A percentile compares a stretch with the other conserved stretches of the same genome.
Conservation (phyloP, 2,797 vertebrate species). For the Poeciliopsis paucimaculata region DNA sequence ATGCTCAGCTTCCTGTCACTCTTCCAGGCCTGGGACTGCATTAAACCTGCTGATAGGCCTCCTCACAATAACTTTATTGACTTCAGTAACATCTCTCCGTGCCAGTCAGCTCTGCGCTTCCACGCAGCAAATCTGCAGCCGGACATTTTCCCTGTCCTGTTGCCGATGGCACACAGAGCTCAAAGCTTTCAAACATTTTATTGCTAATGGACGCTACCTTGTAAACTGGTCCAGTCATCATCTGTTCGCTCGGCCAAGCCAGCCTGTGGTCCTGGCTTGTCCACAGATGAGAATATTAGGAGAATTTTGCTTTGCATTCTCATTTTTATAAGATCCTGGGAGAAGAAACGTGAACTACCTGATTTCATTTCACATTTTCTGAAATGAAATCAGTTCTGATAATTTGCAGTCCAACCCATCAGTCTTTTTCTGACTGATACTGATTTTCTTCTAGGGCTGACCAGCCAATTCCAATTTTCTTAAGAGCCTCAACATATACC, state of each 20-base stretch:
- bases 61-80: neutral
- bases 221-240: neutral
- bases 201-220: neutral
- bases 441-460: neutral
- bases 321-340: neutral
- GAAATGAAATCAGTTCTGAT: neutral
- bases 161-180: neutral
- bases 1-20: neutral
- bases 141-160: neutral
- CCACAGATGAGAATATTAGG: neutral
- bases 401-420: neutral
- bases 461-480: neutral
- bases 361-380: neutral
- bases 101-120: neutral
- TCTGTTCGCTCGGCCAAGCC: neutral
- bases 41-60: neutral
- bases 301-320: neutral
- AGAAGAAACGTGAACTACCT: neutral
- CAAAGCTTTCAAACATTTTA: slow-evolving; percentile 1
- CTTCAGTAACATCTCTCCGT: neutral
- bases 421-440: neutral
- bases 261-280: neutral
- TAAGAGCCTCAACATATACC: neutral
- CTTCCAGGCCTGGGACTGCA: neutral
- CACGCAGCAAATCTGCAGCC: neutral